These are phyloP conservation scores for Cerastis leucographa DNA, from an alignment of 2,888 invertebrate species.

Conservation along the genomic window DNA sequence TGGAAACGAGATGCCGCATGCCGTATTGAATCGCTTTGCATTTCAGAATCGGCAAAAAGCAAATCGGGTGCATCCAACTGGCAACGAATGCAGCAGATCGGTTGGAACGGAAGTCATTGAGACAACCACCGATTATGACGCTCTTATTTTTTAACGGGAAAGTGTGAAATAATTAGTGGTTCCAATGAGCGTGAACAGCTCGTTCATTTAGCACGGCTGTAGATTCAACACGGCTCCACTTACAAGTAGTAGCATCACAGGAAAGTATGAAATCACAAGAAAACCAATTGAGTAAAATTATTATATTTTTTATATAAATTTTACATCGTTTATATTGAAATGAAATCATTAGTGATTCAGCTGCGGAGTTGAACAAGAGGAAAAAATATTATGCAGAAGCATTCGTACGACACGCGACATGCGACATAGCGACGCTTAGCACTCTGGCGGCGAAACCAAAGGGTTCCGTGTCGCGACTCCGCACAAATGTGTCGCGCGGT, in stretches of 20 bases:
- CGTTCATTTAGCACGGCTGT: slow-evolving; percentile 53
- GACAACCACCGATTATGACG: slow-evolving; percentile 73
- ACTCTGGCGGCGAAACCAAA: slow-evolving; percentile 59
- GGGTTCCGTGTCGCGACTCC: slow-evolving; percentile 69
- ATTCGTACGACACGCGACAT: slow-evolving; percentile 34
- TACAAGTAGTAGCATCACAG: slow-evolving; percentile 40
- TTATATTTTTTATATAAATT: slow-evolving; percentile 33
- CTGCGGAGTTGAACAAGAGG: background rate
- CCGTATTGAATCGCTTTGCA: slow-evolving; percentile 72
- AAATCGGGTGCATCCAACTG: slow-evolving; percentile 66
- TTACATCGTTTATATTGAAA: slow-evolving; percentile 34
- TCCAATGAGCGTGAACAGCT: slow-evolving; percentile 63
- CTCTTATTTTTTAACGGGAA: slow-evolving; percentile 77
- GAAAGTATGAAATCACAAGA: slow-evolving; percentile 58
- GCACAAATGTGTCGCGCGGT: slow-evolving; percentile 67
- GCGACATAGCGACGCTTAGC: slow-evolving; percentile 35
- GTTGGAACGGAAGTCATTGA: slow-evolving; percentile 76
- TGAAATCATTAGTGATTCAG: slow-evolving; percentile 35
- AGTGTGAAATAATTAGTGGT: slow-evolving; percentile 79
- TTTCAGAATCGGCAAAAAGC: slow-evolving; percentile 70
- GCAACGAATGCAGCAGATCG: slow-evolving; percentile 68
- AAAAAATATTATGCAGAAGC: slow-evolving; percentile 43
- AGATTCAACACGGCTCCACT: slow-evolving; percentile 59
- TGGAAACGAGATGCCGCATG: slow-evolving; percentile 73
- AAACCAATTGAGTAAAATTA: slow-evolving; percentile 55